Conservation (phyloP, 2,888 invertebrate genomes). For the Sepiola atlantica region DNA sequence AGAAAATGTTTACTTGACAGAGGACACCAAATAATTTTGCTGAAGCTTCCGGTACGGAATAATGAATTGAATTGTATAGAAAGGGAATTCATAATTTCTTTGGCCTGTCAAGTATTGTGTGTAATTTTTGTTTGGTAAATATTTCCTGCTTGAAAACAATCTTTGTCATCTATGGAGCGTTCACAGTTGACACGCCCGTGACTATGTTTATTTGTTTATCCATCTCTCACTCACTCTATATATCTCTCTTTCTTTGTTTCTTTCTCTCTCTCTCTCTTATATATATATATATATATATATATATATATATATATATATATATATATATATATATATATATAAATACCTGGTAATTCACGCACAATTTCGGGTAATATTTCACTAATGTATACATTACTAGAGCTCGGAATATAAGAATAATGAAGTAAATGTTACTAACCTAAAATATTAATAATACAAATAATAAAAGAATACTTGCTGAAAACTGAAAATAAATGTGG, state of each 20-base stretch:
- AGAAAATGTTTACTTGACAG: neutral
- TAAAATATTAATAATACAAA: too few species aligned
- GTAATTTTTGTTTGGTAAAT: neutral
- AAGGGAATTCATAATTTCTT: neutral
- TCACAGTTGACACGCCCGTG: neutral
- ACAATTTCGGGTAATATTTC: too few species aligned
- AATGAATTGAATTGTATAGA: neutral
- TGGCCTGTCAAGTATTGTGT: neutral
- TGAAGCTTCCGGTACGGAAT: neutral
- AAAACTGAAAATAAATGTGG: too few species aligned
- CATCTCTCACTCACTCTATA: neutral
- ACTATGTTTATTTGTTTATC: neutral
- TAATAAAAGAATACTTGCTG: too few species aligned
- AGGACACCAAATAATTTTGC: neutral
- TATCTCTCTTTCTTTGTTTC: neutral
- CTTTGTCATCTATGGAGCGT: neutral
- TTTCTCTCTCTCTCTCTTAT: neutral
- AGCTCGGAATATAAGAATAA: too few species aligned
- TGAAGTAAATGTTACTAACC: too few species aligned
- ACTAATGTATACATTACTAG: too few species aligned
- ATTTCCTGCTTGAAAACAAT: neutral
- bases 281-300: neutral
- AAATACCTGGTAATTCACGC: too few species aligned
- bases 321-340: too few species aligned
- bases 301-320: neutral